A percentile compares a stretch with the other conserved stretches of the same genome.
These are phyloP conservation scores for Lacanobia oleracea DNA, from an alignment of 2,888 invertebrate species.

Conservation along the genomic window DNA sequence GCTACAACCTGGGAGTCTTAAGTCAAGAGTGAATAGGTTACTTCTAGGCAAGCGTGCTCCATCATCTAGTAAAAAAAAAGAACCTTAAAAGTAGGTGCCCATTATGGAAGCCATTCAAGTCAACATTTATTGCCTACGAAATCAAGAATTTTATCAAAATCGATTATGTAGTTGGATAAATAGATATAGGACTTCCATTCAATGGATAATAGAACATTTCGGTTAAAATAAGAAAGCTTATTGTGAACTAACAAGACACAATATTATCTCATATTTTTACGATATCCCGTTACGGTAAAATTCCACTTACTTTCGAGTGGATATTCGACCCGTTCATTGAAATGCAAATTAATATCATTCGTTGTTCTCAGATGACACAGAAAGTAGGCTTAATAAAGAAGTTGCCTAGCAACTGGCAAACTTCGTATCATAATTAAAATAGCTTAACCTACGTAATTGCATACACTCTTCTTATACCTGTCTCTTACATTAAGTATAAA, in stretches of 20 bases:
- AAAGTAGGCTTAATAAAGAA: neutral
- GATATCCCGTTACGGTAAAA: neutral
- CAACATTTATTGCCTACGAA: neutral
- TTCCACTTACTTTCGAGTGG: conserved; percentile 1
- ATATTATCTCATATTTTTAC: conserved; percentile 22
- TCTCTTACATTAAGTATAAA: no score
- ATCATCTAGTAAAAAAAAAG: no score
- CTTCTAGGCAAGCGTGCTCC: no score
- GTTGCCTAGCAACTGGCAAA: neutral
- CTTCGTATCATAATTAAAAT: neutral
- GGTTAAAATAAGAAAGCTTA: neutral
- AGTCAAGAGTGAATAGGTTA: no score
- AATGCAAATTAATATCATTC: neutral
- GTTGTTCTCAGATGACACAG: conserved; percentile 4
- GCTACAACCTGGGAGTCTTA: no score
- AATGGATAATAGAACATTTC: neutral
- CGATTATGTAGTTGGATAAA: no score
- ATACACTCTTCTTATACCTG: no score
- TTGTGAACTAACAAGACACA: neutral
- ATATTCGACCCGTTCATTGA: neutral
- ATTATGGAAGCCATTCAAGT: neutral
- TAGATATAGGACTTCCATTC: neutral
- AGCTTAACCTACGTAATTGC: neutral
- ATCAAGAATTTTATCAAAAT: neutral
- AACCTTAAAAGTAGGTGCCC: no score